These are phyloP conservation scores for Mugil cephalus DNA, from an alignment of 2,113 vertebrate genomes.

Conservation along the genomic window DNA sequence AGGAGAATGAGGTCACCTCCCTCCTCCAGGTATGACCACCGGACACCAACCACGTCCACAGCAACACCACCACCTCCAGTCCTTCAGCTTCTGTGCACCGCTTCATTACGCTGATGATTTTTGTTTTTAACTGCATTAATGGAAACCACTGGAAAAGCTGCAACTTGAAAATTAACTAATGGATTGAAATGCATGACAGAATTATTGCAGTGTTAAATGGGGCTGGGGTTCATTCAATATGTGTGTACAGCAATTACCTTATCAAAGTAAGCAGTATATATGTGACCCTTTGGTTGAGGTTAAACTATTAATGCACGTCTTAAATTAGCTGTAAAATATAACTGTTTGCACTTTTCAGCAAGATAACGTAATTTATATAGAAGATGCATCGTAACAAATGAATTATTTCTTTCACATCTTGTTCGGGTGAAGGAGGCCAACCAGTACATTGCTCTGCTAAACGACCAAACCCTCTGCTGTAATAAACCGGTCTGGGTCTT, in stretches of 20 bases:
- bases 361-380: neutral
- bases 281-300: neutral
- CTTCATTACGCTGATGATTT: neutral
- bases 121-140: too few relatives aligned
- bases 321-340: neutral
- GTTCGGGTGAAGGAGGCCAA: neutral
- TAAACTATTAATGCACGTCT: neutral
- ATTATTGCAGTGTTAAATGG: too few relatives aligned
- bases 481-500: neutral
- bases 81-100: neutral
- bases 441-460: neutral
- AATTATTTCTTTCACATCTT: neutral
- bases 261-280: neutral
- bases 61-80: neutral
- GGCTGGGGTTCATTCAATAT: too few relatives aligned
- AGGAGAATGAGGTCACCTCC: slow-evolving; percentile 18
- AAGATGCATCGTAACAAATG: neutral
- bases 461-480: neutral
- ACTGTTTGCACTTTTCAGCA: neutral
- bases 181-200: too few relatives aligned
- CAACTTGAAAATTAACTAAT: too few relatives aligned
- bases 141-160: too few relatives aligned
- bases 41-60: neutral
- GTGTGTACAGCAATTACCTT: too few relatives aligned
- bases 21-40: slow-evolving; percentile 42